A percentile compares a stretch with the other conserved stretches of the same genome.
These are phyloP conservation scores for Calyptomena viridis DNA, from an alignment of 2,113 vertebrate species.

Conservation along the genomic window DNA sequence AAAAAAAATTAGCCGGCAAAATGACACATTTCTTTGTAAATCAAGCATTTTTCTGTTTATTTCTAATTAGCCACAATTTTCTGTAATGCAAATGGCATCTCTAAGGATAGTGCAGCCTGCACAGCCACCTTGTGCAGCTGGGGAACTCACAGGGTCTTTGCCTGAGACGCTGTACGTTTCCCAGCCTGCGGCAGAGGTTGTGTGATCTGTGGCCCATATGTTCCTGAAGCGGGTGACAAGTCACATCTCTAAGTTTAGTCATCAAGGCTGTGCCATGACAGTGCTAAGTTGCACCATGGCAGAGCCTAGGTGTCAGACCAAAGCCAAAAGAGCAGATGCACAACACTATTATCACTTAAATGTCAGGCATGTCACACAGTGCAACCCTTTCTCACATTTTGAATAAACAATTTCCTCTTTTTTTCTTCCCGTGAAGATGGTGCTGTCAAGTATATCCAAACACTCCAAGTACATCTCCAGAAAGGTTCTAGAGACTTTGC, in stretches of 20 bases:
- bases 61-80: constrained; percentile 61
- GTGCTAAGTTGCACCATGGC: constrained; percentile 33
- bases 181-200: background rate
- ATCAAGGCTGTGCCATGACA: constrained; percentile 32
- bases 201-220: constrained; percentile 38
- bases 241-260: constrained; percentile 20
- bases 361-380: constrained; percentile 45
- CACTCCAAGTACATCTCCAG: background rate
- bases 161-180: background rate
- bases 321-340: constrained; percentile 61
- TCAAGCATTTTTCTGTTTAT: constrained; percentile 54
- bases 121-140: constrained; percentile 52
- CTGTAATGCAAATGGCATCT: constrained; percentile 42
- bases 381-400: constrained; percentile 30
- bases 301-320: constrained; percentile 51
- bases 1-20: constrained; percentile 40
- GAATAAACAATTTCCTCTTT: constrained; percentile 43
- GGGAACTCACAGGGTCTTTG: background rate
- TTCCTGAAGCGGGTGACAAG: background rate
- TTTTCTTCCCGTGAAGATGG: constrained; percentile 20
- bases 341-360: constrained; percentile 38
- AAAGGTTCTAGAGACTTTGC: constrained; percentile 42
- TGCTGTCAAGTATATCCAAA: constrained; percentile 57
- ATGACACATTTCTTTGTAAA: constrained; percentile 59
- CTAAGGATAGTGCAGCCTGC: constrained; percentile 24